Percentiles rank a stretch among this genome's conserved stretches.
Conservation (phyloP, 2,797 vertebrate genomes). For the Hydrolagus colliei region DNA sequence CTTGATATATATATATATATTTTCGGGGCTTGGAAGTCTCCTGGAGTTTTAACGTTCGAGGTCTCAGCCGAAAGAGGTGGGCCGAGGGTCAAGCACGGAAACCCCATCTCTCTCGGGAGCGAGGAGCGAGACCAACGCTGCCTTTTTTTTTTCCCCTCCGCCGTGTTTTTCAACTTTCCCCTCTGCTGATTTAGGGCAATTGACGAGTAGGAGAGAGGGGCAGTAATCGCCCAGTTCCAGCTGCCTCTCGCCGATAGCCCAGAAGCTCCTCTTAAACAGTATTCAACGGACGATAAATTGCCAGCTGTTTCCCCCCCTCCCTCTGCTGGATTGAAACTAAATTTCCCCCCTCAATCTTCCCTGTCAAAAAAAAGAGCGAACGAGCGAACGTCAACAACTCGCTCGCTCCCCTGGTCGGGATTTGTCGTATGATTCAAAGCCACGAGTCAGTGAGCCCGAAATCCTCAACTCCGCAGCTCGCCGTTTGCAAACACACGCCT, state of each 20-base stretch:
- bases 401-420: too few relatives aligned
- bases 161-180: slow-evolving; percentile 20
- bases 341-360: slow-evolving; percentile 19
- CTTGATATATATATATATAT: not conserved
- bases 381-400: too few relatives aligned
- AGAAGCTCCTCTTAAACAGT: slow-evolving; percentile 4
- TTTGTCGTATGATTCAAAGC: too few relatives aligned
- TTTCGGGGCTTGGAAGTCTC: not conserved
- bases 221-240: slow-evolving; percentile 17
- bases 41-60: slow-evolving; percentile 2
- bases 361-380: not conserved
- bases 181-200: slow-evolving; percentile 7
- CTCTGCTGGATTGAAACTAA: slow-evolving; percentile 12
- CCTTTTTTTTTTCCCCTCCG: not conserved
- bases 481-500: too few relatives aligned
- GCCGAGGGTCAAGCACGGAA: not conserved
- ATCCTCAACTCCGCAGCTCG: too few relatives aligned
- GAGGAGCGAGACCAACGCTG: not conserved
- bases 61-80: not conserved
- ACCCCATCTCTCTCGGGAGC: not conserved
- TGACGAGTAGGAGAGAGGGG: not conserved
- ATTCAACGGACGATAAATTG: slow-evolving; percentile 28
- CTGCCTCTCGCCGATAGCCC: slow-evolving; percentile 18
- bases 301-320: slow-evolving; percentile 9
- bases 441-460: too few relatives aligned